Conservation (phyloP, 1,140 invertebrate genomes). For the Agrypnia vestita region DNA sequence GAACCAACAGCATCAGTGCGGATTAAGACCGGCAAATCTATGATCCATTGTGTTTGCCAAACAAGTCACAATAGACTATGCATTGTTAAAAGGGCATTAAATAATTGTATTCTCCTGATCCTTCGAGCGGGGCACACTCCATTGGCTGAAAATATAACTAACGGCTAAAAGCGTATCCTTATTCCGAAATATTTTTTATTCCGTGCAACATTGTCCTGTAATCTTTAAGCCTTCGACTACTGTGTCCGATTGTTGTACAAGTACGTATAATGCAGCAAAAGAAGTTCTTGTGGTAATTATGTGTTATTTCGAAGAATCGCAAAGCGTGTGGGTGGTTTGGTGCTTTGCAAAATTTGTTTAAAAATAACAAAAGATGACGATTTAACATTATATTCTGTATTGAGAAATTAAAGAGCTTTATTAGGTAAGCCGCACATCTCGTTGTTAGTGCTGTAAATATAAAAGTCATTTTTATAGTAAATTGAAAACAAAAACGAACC, state of each 20-base stretch:
- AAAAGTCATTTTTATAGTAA: no score
- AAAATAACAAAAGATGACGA: not conserved
- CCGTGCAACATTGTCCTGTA: not conserved
- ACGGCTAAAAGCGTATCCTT: no score
- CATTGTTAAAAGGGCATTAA: slow-evolving; percentile 34
- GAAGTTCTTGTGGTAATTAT: not conserved
- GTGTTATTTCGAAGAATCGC: slow-evolving; percentile 26
- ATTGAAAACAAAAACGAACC: no score
- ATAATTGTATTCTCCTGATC: slow-evolving; percentile 14
- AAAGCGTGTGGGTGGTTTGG: slow-evolving; percentile 14
- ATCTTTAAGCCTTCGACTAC: not conserved
- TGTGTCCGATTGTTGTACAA: slow-evolving; percentile 7
- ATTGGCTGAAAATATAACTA: not conserved
- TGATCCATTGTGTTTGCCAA: slow-evolving; percentile 15
- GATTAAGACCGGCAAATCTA: slow-evolving; percentile 32
- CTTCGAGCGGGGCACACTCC: not conserved
- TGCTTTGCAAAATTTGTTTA: slow-evolving; percentile 10
- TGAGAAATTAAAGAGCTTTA: slow-evolving; percentile 2
- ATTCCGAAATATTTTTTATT: slow-evolving; percentile 23
- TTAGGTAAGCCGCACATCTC: not conserved
- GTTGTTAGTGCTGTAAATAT: no score
- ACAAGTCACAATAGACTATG: slow-evolving; percentile 10
- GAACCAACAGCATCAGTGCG: not conserved
- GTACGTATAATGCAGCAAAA: not conserved
- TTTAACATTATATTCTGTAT: not conserved